These are phyloP conservation scores for Ormyrus labotus DNA, from an alignment of 2,888 invertebrate species.

Conservation along the genomic window DNA sequence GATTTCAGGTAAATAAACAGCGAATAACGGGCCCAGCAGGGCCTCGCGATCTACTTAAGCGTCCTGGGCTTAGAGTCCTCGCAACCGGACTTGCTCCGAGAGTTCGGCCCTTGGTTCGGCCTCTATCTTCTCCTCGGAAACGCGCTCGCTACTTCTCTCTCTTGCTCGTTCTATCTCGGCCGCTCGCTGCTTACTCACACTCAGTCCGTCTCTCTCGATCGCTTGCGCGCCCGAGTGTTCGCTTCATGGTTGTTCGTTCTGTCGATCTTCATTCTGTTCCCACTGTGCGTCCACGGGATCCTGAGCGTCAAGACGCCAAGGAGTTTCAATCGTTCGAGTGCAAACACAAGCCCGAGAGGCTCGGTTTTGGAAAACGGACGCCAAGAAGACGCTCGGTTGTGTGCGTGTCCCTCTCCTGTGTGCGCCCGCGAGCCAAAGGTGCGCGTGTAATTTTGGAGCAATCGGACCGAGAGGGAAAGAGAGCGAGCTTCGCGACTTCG, in stretches of 20 bases:
- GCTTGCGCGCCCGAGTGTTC: not conserved
- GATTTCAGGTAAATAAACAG: constrained; percentile 53
- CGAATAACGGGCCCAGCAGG: not conserved
- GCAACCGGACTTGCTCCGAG: not conserved
- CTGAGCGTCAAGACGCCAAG: constrained; percentile 2
- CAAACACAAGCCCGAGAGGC: constrained; percentile 30
- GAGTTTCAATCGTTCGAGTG: not conserved
- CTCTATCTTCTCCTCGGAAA: not conserved
- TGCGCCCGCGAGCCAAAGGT: too few relatives aligned
- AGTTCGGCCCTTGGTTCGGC: not conserved
- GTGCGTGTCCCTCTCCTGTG: too few relatives aligned
- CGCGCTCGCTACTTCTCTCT: constrained; percentile 28
- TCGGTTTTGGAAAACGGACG: constrained; percentile 40
- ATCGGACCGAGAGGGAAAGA: constrained; percentile 19
- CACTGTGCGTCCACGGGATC: not conserved
- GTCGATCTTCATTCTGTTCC: not conserved
- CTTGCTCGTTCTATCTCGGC: not conserved
- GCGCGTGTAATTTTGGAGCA: constrained; percentile 50
- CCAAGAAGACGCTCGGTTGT: not conserved
- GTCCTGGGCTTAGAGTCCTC: not conserved
- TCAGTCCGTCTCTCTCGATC: constrained; percentile 16
- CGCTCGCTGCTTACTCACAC: constrained; percentile 2
- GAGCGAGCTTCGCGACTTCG: constrained; percentile 38
- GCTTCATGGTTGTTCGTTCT: not conserved
- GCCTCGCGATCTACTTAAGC: constrained; percentile 1